Evolutionary conservation across 2,797 vertebrate species (phyloP), one percentile per base, ranked within the genome.

Genomic region (Carapus acus): DNA sequence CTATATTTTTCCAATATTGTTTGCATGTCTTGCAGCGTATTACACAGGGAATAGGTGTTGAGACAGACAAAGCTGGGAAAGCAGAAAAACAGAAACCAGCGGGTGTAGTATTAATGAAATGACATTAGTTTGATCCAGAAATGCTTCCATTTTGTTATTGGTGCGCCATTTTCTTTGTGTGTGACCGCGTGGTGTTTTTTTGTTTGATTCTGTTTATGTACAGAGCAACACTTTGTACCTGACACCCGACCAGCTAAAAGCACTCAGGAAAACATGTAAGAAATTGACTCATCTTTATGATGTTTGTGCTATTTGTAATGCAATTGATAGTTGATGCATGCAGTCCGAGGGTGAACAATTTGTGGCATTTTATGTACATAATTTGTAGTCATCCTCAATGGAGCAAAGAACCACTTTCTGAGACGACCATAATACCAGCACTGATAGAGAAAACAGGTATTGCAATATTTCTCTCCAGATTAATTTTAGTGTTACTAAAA

Each of bases 191-290:
- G n/a, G n/a, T n/a, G n/a, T n/a, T n/a, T n/a, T n/a, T n/a, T n/a
- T n/a, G n/a, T n/a, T n/a, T n/a, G n/a, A n/a, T n/a, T n/a, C n/a
- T n/a, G n/a, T 82, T 78, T 55, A 49, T 49, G 54, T 71, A 7
- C 85, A 99, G 95, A 84, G 64, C 73, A 82, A 49, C 69, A 59
- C 9, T 68, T 84, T 75, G 78, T 91, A 58, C 88, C 89, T 43
- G 91, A 92, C 77, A 88, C 87, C 21, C 91, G 91, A 69, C 85
- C 86, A 43, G 43, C 9, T 43, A 47, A 6, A 18, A 85, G 49
- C 71, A 71, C 42, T 62, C 74, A 31, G 45, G 80, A 62, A 64
- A 46, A 68, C 67, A 49, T 49, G 94, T 97, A 87, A 92, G 93
- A 40, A 19, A 27, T 1, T 40, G 22, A 49, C 41, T 29, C 4